Percentiles rank a stretch among this genome's conserved stretches.
phyloP scores from a whole-genome alignment of 2,888 invertebrate genomes.

The Netelia virgata region DNA sequence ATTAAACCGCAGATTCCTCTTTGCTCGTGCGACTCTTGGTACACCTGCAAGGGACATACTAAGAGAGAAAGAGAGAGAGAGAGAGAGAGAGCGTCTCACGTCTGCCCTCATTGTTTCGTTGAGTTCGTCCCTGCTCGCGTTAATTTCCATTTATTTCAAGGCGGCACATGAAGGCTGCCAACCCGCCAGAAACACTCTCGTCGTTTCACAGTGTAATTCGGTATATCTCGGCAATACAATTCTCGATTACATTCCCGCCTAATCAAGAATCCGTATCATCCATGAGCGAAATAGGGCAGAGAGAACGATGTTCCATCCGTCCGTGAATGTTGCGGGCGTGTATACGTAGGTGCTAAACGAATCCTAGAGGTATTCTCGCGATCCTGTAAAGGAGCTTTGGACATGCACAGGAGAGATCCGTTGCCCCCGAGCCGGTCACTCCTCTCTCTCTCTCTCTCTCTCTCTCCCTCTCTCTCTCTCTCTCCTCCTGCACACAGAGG shows the following conservation, averaged over 20 bases:
- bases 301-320: neutral
- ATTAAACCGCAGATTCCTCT: neutral
- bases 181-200: neutral
- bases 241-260: constrained; percentile 19
- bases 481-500: constrained; percentile 16
- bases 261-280: constrained; percentile 23
- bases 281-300: neutral
- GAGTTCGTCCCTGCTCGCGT: neutral
- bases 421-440: constrained; percentile 45
- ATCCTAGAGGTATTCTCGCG: neutral
- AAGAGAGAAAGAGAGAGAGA: constrained; percentile 10
- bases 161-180: constrained; percentile 1
- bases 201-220: constrained; percentile 10
- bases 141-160: constrained; percentile 20
- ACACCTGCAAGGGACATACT: constrained; percentile 48
- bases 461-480: constrained; percentile 56
- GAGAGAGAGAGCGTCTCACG: neutral
- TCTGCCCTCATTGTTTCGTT: neutral
- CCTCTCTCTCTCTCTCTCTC: constrained; percentile 55
- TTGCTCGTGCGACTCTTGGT: neutral
- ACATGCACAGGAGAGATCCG: constrained; percentile 45
- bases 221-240: neutral
- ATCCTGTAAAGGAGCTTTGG: constrained; percentile 44
- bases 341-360: neutral
- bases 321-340: neutral